These are phyloP conservation scores for Dolichomitus sp. DNA, from an alignment of 2,888 invertebrate species.

Conservation along the genomic window DNA sequence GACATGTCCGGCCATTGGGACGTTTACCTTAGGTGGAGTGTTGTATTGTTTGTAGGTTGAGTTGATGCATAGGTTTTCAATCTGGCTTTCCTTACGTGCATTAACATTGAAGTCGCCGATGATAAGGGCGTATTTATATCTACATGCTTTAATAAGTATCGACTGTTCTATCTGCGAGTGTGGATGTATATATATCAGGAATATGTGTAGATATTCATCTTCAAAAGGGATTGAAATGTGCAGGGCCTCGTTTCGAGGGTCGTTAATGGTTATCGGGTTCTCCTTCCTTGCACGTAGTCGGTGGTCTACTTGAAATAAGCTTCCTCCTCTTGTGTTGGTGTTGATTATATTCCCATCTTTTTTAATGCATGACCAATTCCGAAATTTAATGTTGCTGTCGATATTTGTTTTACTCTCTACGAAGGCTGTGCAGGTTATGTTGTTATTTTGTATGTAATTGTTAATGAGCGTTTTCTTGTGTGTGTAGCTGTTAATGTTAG, in stretches of 20 bases:
- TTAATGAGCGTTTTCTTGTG: background rate
- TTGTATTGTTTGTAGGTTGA: background rate
- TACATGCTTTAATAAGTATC: background rate
- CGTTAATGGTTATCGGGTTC: background rate
- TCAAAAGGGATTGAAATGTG: constrained; percentile 4
- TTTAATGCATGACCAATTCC: background rate
- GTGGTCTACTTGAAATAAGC: background rate
- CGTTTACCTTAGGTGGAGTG: background rate
- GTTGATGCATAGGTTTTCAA: background rate
- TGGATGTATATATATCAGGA: background rate
- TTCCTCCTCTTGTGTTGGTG: background rate
- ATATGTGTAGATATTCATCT: background rate
- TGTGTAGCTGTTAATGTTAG: background rate
- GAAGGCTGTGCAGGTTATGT: background rate
- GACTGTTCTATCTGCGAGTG: background rate
- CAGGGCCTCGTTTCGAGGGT: background rate
- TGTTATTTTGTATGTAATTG: background rate
- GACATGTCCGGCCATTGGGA: too few relatives aligned
- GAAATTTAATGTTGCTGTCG: background rate
- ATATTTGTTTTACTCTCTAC: background rate
- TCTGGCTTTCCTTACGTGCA: background rate
- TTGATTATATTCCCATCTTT: background rate
- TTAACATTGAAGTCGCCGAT: background rate
- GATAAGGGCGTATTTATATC: constrained; percentile 1
- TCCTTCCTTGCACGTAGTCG: background rate